A percentile compares a stretch with the other conserved stretches of the same genome.
phyloP scores from a whole-genome alignment of 2,797 vertebrate species.

The Ispidina lecontei region DNA sequence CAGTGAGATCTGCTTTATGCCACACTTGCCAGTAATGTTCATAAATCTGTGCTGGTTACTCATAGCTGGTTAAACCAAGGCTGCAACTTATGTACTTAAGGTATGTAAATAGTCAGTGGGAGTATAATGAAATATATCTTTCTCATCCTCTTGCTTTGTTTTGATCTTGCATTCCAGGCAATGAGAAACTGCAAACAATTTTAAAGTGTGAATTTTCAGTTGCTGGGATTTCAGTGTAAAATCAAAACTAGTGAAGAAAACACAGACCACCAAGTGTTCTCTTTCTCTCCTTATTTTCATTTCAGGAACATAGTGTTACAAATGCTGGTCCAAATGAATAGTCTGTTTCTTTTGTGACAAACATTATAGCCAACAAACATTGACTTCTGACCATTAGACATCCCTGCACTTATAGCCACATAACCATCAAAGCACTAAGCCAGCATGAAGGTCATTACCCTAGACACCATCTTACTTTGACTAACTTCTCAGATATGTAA shows the following conservation, averaged over 20 bases:
- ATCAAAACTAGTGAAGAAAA: neutral
- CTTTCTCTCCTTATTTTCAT: conserved; percentile 23
- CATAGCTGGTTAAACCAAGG: neutral
- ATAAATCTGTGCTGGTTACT: conserved; percentile 5
- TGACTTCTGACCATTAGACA: conserved; percentile 49
- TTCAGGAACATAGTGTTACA: neutral
- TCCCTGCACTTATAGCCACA: neutral
- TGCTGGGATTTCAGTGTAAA: fast-evolving
- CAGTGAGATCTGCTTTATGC: neutral
- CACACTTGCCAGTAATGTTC: neutral
- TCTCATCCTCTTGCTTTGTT: conserved; percentile 19
- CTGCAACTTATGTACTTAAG: neutral
- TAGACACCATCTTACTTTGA: conserved; percentile 59
- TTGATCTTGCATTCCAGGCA: conserved; percentile 26
- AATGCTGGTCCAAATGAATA: neutral
- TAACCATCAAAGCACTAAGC: conserved; percentile 45
- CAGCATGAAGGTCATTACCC: conserved; percentile 78
- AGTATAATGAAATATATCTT: conserved; percentile 18
- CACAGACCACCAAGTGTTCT: neutral
- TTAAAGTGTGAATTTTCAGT: neutral
- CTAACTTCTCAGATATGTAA: conserved; percentile 75
- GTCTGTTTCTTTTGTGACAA: conserved; percentile 46
- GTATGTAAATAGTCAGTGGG: neutral
- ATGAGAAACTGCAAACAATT: conserved; percentile 7
- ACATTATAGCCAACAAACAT: neutral